Evolutionary conservation across 2,113 vertebrate species (phyloP), one percentile per base, ranked within the genome.

Genomic region (Lamprologus lemairii): DNA sequence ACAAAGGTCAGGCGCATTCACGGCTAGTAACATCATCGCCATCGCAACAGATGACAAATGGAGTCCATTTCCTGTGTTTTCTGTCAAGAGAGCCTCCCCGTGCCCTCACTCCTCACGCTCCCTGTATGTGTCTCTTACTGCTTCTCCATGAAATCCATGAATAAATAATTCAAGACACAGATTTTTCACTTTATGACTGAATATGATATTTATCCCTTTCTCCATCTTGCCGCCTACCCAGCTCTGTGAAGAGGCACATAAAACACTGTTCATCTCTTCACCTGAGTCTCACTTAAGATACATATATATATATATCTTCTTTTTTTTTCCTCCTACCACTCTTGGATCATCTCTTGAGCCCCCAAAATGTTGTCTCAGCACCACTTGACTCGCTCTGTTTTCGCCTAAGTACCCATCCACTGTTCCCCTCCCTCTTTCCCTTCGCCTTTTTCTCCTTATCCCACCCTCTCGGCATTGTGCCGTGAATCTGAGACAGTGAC

Each of bases 401-500:
- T 82, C 68, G 53, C 83, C 86, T 65, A 90, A 93, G 87, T 63
- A 81, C 88, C 57, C 35, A 81, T 73, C 80, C 35, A 28, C 83
- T 16, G 11, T 51, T 80, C 60, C 58, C 78, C 79, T 78, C 81
- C 86, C 51, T 55, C 23, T 47, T 75, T 28, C 42, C 71, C 71
- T 75, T 75, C 1, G 60, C 7, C 49, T 28, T 75, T 75, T 17
- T 7, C 88, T 91, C 91, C 92, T 94, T 92, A 93, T 94, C 68
- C 73, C 79, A 37, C 35, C 90, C 90, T 95, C 96, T 95, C 91
- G 81, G 82, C 91, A 95, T 96, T 95, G 94, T 88, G 94, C 92
- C 4, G 4, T 86, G 95, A 96, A 96, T 97, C 96, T 96, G 93
- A 91, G 95, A 92, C 94, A 94, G 95, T 96, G 97, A 97, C 96